Conservation (phyloP, 2,797 vertebrate genomes). For the Brachyalestes nurse region DNA sequence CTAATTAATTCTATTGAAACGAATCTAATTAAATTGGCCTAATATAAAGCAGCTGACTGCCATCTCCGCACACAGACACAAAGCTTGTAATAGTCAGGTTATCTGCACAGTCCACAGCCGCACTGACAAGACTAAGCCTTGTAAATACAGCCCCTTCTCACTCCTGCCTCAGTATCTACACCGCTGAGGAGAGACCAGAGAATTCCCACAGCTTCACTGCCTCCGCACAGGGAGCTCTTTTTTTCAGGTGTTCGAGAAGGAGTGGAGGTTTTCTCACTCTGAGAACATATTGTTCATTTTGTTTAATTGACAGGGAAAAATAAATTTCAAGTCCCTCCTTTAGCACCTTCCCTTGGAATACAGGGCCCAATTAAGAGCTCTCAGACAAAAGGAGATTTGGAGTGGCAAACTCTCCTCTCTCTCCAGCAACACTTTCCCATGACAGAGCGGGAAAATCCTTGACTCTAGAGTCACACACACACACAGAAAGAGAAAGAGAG, state of each 20-base stretch:
- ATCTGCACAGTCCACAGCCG: constrained; percentile 62
- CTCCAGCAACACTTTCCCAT: constrained; percentile 65
- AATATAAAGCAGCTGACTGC: constrained; percentile 70
- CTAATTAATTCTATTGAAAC: constrained; percentile 79
- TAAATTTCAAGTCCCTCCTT: constrained; percentile 68
- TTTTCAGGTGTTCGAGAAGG: constrained; percentile 55
- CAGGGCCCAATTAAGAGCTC: constrained; percentile 77
- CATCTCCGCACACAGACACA: constrained; percentile 62
- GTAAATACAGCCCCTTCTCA: constrained; percentile 63
- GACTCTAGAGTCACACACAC: constrained; percentile 62
- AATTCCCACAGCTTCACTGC: constrained; percentile 52
- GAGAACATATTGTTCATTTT: constrained; percentile 60
- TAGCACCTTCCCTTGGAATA: constrained; percentile 77
- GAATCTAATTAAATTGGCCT: constrained; percentile 77
- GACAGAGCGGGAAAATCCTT: constrained; percentile 68
- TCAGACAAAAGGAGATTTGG: constrained; percentile 75
- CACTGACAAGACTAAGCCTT: constrained; percentile 63
- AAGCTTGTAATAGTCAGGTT: constrained; percentile 68
- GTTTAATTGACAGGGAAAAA: constrained; percentile 62
- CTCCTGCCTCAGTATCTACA: constrained; percentile 51
- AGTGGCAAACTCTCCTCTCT: constrained; percentile 66
- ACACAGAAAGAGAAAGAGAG: constrained; percentile 32
- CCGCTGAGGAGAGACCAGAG: constrained; percentile 33
- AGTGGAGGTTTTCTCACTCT: constrained; percentile 52
- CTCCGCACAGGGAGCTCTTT: constrained; percentile 42